Evolutionary conservation across 2,113 vertebrate species (phyloP).

Genomic region (Beaufortia kweichowensis): DNA sequence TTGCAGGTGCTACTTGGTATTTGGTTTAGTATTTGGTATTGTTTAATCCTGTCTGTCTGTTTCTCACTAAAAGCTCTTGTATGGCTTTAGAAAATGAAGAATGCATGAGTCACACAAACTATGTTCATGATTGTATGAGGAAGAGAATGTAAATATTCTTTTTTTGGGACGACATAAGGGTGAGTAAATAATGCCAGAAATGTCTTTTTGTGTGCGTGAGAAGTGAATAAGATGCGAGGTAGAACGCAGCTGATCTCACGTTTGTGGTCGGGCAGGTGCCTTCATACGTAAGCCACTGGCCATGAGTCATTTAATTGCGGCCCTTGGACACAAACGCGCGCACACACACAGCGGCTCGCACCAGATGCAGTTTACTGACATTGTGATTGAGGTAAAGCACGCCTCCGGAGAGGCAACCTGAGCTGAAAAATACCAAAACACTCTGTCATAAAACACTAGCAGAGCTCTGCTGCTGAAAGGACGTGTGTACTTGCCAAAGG

Average conservation of each 20-base stretch:
- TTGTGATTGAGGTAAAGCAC: slow-evolving; percentile 42
- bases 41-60: too few relatives aligned
- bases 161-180: too few relatives aligned
- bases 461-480: slow-evolving; percentile 51
- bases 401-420: slow-evolving; percentile 49
- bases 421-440: slow-evolving; percentile 49
- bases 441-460: slow-evolving; percentile 46
- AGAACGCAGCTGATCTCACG: slow-evolving; percentile 27
- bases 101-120: too few relatives aligned
- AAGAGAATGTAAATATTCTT: too few relatives aligned
- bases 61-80: too few relatives aligned
- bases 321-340: background rate
- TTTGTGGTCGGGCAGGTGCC: slow-evolving; percentile 28
- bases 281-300: background rate
- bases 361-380: slow-evolving; percentile 49
- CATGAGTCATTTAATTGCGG: slow-evolving; percentile 20
- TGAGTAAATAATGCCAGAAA: too few relatives aligned
- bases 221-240: slow-evolving; percentile 39
- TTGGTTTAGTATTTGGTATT: too few relatives aligned
- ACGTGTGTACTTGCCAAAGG: slow-evolving; percentile 29
- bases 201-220: background rate
- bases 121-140: too few relatives aligned
- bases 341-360: slow-evolving; percentile 22
- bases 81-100: too few relatives aligned
- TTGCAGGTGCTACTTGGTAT: too few relatives aligned